Conservation (phyloP, 2,797 vertebrate species). For the Anabas testudineus region DNA sequence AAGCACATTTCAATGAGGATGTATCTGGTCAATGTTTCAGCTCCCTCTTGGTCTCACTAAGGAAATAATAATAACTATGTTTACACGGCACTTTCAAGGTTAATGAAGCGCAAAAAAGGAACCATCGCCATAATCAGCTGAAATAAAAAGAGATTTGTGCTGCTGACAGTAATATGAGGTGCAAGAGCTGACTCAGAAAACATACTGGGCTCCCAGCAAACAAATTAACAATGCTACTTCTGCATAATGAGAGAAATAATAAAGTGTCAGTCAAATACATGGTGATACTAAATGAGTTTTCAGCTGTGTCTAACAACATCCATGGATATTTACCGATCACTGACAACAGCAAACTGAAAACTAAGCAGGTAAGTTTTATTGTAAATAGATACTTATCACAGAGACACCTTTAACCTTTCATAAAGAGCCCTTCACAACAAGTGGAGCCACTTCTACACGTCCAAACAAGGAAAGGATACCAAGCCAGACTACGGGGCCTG, state of each 20-base stretch:
- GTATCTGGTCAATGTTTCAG: background rate
- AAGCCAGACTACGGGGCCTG: background rate
- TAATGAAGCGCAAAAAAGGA: conserved; percentile 27
- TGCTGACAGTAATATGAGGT: conserved; percentile 14
- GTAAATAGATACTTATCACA: background rate
- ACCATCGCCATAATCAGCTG: conserved; percentile 27
- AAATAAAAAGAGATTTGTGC: conserved; percentile 27
- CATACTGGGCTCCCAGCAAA: conserved; percentile 13
- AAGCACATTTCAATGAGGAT: background rate
- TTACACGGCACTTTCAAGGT: conserved; percentile 14
- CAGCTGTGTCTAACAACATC: conserved; percentile 14
- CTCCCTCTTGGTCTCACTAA: background rate
- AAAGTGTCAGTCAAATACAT: conserved; percentile 20
- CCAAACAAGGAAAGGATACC: background rate
- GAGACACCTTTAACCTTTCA: background rate
- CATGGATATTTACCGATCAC: background rate
- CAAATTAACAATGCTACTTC: conserved; percentile 15
- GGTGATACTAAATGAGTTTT: conserved; percentile 14
- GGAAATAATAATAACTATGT: conserved; percentile 4
- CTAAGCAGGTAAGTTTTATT: background rate
- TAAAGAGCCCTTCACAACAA: background rate
- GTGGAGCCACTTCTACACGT: background rate
- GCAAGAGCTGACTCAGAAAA: conserved; percentile 9
- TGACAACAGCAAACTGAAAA: background rate
- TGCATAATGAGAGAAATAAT: conserved; percentile 35